Evolutionary conservation across 2,113 vertebrate genomes (phyloP).

Genomic region (Cololabis saira): DNA sequence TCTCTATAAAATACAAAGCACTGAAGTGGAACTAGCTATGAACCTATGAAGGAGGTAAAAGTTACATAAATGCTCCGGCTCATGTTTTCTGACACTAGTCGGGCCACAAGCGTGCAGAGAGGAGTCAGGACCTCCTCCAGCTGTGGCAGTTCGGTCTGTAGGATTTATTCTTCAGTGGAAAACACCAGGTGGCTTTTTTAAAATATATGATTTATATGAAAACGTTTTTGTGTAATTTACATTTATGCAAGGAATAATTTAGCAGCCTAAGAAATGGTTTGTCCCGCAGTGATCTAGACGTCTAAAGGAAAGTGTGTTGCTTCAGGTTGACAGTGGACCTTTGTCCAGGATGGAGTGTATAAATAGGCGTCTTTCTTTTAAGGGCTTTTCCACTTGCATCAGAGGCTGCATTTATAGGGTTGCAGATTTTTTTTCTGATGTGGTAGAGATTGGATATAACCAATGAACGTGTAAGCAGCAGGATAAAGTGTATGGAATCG

Average conservation of each 20-base stretch:
- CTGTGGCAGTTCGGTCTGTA: conserved; percentile 28
- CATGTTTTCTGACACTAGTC: conserved; percentile 21
- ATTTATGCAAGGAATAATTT: background rate
- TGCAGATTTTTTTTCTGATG: too few relatives aligned
- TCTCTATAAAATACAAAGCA: conserved; percentile 6
- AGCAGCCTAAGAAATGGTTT: too few relatives aligned
- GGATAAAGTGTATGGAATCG: too few relatives aligned
- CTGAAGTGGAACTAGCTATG: conserved; percentile 23
- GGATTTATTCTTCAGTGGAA: conserved; percentile 33
- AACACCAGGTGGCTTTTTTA: conserved; percentile 36
- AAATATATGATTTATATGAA: background rate
- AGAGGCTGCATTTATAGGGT: too few relatives aligned
- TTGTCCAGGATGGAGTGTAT: background rate
- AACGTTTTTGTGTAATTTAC: background rate
- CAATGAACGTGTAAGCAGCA: too few relatives aligned
- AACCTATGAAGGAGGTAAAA: background rate
- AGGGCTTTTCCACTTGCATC: too few relatives aligned
- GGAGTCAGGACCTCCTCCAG: conserved; percentile 7
- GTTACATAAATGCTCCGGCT: conserved; percentile 34
- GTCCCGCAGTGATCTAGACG: background rate
- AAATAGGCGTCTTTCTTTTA: too few relatives aligned
- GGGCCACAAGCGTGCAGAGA: conserved; percentile 19
- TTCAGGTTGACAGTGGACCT: conserved; percentile 1
- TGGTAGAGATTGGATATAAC: too few relatives aligned
- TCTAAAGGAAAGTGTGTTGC: conserved; percentile 9